Evolutionary conservation across 2,797 vertebrate genomes (phyloP), one percentile per base, ranked within the genome.

Genomic region (Leptodactylus fallax): DNA sequence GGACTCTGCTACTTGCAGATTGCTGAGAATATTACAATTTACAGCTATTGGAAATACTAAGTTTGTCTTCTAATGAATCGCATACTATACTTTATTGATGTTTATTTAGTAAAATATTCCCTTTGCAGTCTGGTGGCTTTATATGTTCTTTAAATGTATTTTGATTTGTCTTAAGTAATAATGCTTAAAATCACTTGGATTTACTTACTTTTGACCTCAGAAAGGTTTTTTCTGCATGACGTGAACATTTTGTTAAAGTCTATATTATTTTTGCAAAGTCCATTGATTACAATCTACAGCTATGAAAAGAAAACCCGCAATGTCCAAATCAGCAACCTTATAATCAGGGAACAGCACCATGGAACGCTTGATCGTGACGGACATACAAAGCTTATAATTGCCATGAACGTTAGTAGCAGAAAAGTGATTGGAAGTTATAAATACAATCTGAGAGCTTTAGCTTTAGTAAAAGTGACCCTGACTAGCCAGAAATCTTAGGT

Each of bases 371-470:
- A 55, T 53, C n/a, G 25, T 69, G 23, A 86, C 45, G 61, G 74
- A 77, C 76, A 13, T 51, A 86, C 63, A 79, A 67, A 86, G 74
- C 85, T 45, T 69, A 65, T 86, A 79, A 86, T 67, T 79, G 60
- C 47, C 10, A 67, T 67, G 47, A 61, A 86, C 56, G 55, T 45
- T 79, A 76, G 74, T 51, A 14, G 49, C 14, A 27, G 84, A 51
- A 67, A 0, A 47, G 45, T 51, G 65, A 79, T 79, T 86, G 58
- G 72, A 49, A 55, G 76, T 27, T 86, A 86, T 86, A 67, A 86
- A 86, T 67, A 69, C 27, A 63, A 49, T 51, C 47, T 49, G 16
- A 74, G 17, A 19, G 16, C 60, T 23, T 47, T 65, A 23, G 17
- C 74, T 55, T 8, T 21, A 67, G 25, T 10, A 27, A 80, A 56